Evolutionary conservation across 2,888 invertebrate genomes (phyloP), one percentile per base, ranked within the genome.

Genomic region (Drosophila demipolita): DNA sequence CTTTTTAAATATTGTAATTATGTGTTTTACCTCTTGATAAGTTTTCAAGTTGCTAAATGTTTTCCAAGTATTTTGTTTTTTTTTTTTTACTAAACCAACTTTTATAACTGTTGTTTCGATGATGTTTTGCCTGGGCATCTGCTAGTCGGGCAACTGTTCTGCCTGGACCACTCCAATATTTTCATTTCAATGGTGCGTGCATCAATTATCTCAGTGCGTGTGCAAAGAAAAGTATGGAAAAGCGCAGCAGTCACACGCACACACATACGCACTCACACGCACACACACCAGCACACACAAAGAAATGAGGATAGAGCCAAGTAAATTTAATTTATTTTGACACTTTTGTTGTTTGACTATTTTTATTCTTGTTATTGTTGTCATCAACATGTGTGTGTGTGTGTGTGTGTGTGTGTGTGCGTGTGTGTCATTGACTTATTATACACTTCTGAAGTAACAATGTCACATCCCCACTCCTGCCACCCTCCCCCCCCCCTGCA

Each of bases 281-380:
- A 32, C 60, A n/a, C 49, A 49, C 23, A 29, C 59, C 35, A 29
- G 45, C 53, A 33, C 33, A 50, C 20, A 32, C 45, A 52, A 49
- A 50, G 20, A 55, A 61, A 26, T 48, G 63, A 83, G 80, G 79
- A 83, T 76, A 73, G 79, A 73, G 73, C 77, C 77, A 79, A 87
- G 83, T 83, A 72, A 85, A 85, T 85, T 85, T 88, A 88, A 85
- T 88, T 86, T 86, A 88, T 86, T 86, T 87, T 88, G 82, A 78
- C 87, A 87, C 84, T 87, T 83, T 82, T 86, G 80, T 80, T 85
- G 81, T 84, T 83, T 79, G 72, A 38, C 75, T 72, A 66, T 73
- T 74, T 78, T 75, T 77, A 68, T 70, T 66, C 69, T 61, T 78
- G 59, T 66, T 61, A 60, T 67, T 69, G 45, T 54, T 63, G 73